Percentiles rank a stretch among this genome's conserved stretches.
phyloP scores from a whole-genome alignment of 2,113 vertebrate species.

The Circaetus cinerascens region DNA sequence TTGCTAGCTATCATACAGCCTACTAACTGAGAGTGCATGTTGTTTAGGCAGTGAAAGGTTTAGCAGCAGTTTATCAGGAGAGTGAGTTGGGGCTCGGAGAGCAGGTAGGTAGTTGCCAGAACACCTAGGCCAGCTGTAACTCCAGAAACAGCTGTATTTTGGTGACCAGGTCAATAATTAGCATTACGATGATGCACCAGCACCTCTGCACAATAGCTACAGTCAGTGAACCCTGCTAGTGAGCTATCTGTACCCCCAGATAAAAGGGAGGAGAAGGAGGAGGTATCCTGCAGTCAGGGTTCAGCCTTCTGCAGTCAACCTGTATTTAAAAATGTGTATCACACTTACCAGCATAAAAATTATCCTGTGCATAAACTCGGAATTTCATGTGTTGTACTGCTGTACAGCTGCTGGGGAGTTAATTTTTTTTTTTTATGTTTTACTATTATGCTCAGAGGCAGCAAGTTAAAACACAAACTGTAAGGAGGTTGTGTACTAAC shows the following conservation, averaged over 20 bases:
- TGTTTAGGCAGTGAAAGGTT: neutral
- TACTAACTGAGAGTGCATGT: neutral
- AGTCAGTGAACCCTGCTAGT: neutral
- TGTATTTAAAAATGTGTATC: neutral
- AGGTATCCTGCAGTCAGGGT: neutral
- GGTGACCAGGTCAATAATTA: neutral
- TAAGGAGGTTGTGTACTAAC: slow-evolving; percentile 70
- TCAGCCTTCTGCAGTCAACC: neutral
- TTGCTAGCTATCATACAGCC: neutral
- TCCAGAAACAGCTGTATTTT: neutral
- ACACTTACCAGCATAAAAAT: neutral
- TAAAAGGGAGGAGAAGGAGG: neutral
- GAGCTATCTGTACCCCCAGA: neutral
- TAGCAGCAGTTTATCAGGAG: neutral
- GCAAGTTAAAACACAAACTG: neutral
- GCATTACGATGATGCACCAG: neutral
- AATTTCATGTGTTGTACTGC: neutral
- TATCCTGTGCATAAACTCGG: neutral
- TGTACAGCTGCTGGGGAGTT: neutral
- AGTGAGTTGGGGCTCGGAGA: neutral
- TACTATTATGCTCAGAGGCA: neutral
- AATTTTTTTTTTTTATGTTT: neutral
- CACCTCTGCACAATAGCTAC: neutral
- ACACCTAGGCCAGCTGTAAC: neutral
- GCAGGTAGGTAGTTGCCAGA: neutral